phyloP scores from a whole-genome alignment of 2,113 vertebrate genomes.

The Poeciliopsis occidentalis region DNA sequence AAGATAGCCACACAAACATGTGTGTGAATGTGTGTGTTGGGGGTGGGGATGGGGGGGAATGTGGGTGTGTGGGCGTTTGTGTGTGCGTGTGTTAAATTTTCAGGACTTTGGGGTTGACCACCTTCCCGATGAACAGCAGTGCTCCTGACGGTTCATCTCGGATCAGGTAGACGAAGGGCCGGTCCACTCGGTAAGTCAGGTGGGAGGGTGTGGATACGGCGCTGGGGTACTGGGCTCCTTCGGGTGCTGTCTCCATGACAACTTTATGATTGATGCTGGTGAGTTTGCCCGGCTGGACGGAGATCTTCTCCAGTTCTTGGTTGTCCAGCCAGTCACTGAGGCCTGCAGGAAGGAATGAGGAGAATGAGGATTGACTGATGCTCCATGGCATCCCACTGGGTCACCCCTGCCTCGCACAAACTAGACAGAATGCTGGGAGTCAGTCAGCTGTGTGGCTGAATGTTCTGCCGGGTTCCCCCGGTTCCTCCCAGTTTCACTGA shows the following conservation, averaged over 20 bases:
- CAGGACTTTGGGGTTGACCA: slow-evolving; percentile 86
- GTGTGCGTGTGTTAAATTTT: slow-evolving; percentile 47
- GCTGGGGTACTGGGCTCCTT: slow-evolving; percentile 78
- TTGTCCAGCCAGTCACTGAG: slow-evolving; percentile 86
- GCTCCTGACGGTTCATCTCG: slow-evolving; percentile 88
- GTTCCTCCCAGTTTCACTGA: no score
- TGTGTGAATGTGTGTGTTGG: slow-evolving; percentile 13
- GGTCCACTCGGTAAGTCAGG: slow-evolving; percentile 86
- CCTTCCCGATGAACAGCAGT: slow-evolving; percentile 90
- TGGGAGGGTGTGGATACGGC: slow-evolving; percentile 32
- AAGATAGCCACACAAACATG: no score
- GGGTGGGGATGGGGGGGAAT: no score
- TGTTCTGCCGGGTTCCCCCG: no score
- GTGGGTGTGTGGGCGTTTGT: slow-evolving; percentile 6
- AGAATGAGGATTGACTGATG: not conserved
- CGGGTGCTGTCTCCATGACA: slow-evolving; percentile 85
- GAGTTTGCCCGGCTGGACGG: slow-evolving; percentile 82
- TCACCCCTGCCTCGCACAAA: no score
- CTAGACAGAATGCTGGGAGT: no score
- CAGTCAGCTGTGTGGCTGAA: no score
- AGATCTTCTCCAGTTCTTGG: slow-evolving; percentile 87
- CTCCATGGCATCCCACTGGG: no score
- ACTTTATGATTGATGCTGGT: slow-evolving; percentile 85
- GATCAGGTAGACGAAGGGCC: slow-evolving; percentile 91
- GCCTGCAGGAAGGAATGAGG: slow-evolving; percentile 65